Evolutionary conservation across 2,797 vertebrate species (phyloP), one percentile per base, ranked within the genome.

Genomic region (Ispidina lecontei): DNA sequence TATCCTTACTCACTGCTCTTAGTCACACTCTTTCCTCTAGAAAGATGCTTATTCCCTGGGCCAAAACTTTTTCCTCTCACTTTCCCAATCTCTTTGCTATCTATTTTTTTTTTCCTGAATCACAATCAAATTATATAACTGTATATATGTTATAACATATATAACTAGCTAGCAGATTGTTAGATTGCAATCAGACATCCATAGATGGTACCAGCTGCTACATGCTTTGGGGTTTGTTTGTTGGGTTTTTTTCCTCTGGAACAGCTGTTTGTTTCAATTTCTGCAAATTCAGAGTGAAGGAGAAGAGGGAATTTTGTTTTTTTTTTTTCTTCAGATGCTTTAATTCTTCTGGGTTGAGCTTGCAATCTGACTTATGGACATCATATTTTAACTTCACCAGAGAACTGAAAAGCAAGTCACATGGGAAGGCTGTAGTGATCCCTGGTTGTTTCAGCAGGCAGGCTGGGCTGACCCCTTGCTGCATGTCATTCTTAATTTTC

Each of bases 261-360:
- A 81, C 95, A 97, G 94, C 89, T 96, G 96, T 51, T 80, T 58
- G n/a, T 73, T 84, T 74, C 62, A 56, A 15, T 33, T 72, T 83
- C 84, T 81, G 59, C 59, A 79, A 85, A 59, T 68, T 83, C 26
- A 68, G 62, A 64, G 31, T 17, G 8, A 70, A 65, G n/a, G 11
- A 89, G 6, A 51, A 9, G 16, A 41, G 6, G 19, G 15, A 4
- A 2, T 33, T 51, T 37, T 37, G 33, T 6, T 28, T 28, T 25
- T 31, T 3, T 21, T 35, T n/a, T 14, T 65, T 52, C 5, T 4
- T 6, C 37, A 85, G 29, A 58, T 51, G 16, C 7, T 71, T 83
- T 46, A 20, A 28, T 63, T 72, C 33, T 80, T 28, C n/a, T 43
- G 18, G 12, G 3, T 76, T 69, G 59, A 69, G 19, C 29, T 43